These are phyloP conservation scores for rabbit (Oryctolagus cuniculus) DNA, from an alignment of 2,113 vertebrate genomes.

Conservation along the genomic window mOryCun1.1 NC_091448.1:24157501-24158000, in stretches of 20 bases:
- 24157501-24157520: neutral
- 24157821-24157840: neutral
- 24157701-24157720: constrained; percentile 73
- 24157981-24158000: neutral
- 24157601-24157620: constrained; percentile 4
- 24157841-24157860: too few relatives aligned
- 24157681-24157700: constrained; percentile 80
- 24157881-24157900: neutral
- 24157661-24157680: constrained; percentile 82
- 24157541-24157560: neutral
- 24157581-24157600: neutral
- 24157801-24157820: neutral
- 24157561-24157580: neutral
- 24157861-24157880: neutral
- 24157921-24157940: constrained; percentile 42
- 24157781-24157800: neutral
- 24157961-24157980: neutral
- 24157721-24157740: constrained; percentile 78
- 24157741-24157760: constrained; percentile 61
- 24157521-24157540: neutral
- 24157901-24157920: neutral
- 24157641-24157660: constrained; percentile 77
- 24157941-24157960: constrained; percentile 29
- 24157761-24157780: neutral
- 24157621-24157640: constrained; percentile 69